Conservation (phyloP, 2,888 invertebrate species). For the Cryptus viduatorius region DNA sequence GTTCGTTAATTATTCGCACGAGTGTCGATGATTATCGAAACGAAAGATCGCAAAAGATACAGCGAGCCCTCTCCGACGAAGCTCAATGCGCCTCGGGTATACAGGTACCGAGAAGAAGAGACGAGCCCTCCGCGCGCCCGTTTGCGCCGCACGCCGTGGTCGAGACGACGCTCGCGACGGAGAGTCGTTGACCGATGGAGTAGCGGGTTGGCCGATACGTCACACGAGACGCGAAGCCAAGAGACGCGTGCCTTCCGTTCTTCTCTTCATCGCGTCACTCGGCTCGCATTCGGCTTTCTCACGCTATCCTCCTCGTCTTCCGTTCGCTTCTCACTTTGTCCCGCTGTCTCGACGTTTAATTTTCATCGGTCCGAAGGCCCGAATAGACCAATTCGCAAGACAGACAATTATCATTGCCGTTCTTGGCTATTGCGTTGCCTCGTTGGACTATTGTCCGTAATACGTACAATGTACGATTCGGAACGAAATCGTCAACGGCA, state of each 20-base stretch:
- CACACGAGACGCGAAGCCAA: slow-evolving; percentile 67
- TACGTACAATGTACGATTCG: neutral
- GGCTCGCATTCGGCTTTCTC: slow-evolving; percentile 38
- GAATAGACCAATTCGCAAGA: slow-evolving; percentile 1
- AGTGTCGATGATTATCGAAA: neutral
- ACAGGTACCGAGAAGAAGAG: neutral
- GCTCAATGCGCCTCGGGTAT: neutral
- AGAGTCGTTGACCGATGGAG: slow-evolving; percentile 71
- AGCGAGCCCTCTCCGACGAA: neutral
- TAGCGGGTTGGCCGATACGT: slow-evolving; percentile 69
- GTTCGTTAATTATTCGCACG: no score
- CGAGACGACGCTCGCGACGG: slow-evolving; percentile 35
- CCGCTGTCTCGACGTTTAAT: slow-evolving; percentile 51
- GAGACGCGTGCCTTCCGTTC: slow-evolving; percentile 63
- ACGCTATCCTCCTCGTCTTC: slow-evolving; percentile 29
- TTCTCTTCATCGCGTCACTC: slow-evolving; percentile 43
- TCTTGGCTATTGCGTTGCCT: neutral
- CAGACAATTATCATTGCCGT: neutral
- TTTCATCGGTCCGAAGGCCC: slow-evolving; percentile 1
- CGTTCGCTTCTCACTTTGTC: neutral
- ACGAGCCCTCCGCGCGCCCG: slow-evolving; percentile 57
- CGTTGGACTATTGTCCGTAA: neutral
- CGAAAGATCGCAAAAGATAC: neutral
- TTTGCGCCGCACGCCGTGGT: slow-evolving; percentile 19
- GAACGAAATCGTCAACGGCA: slow-evolving; percentile 15